Percentiles rank a stretch among this genome's conserved stretches.
Conservation (phyloP, 1,140 invertebrate species). For the Dolichoris vasculosae region DNA sequence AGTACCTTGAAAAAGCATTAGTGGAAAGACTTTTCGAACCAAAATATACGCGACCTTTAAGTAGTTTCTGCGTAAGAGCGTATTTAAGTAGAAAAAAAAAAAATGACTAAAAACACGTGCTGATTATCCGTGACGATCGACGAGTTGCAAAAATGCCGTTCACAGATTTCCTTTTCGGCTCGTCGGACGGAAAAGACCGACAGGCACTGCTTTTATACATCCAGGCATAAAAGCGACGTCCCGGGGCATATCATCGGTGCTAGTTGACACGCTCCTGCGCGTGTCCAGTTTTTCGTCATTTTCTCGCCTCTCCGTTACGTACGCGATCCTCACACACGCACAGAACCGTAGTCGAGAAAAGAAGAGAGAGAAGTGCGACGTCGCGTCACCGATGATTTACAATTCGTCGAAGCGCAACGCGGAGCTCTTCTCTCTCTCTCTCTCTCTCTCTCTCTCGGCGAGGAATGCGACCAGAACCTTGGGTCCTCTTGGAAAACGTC, state of each 20-base stretch:
- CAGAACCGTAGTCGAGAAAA: not conserved
- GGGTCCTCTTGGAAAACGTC: constrained; percentile 3
- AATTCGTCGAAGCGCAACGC: not conserved
- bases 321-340: not conserved
- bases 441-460: not conserved
- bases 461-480: constrained; percentile 52
- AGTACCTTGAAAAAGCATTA: not conserved
- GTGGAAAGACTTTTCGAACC: not conserved
- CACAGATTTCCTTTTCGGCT: not conserved
- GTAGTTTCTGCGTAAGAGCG: not conserved
- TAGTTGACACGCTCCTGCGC: not conserved
- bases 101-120: constrained; percentile 2
- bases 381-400: constrained; percentile 50
- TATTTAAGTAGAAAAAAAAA: not conserved
- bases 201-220: not conserved
- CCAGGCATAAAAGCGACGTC: not conserved
- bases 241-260: not conserved
- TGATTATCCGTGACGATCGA: not conserved
- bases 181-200: not conserved
- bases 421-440: too few species aligned
- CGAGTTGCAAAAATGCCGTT: not conserved
- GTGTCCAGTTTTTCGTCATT: constrained; percentile 22
- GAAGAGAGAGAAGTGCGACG: not conserved
- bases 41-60: not conserved
- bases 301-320: not conserved